phyloP scores from a whole-genome alignment of 2,888 invertebrate species.

The Pedicia rivosa region DNA sequence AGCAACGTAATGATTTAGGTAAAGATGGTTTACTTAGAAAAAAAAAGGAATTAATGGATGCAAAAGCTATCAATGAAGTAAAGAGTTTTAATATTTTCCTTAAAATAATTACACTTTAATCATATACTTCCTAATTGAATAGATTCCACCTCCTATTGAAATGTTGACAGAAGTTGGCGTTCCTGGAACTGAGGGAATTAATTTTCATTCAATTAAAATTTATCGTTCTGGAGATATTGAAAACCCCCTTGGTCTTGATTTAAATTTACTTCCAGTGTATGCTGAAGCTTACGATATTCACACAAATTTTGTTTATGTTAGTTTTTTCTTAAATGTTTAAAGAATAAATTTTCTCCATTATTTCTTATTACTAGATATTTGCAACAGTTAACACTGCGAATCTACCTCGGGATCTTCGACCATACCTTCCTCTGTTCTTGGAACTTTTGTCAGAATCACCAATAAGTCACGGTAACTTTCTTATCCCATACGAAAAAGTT shows the following conservation, averaged over 20 bases:
- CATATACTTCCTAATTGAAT: slow-evolving; percentile 15
- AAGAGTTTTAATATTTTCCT: slow-evolving; percentile 6
- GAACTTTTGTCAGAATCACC: slow-evolving; percentile 65
- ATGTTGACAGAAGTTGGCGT: slow-evolving; percentile 59
- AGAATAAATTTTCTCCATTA: slow-evolving; percentile 5
- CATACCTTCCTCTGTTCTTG: slow-evolving; percentile 58
- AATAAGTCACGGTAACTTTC: slow-evolving; percentile 30
- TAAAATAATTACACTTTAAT: neutral
- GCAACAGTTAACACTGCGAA: slow-evolving; percentile 51
- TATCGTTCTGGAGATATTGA: slow-evolving; percentile 21
- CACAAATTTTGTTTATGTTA: slow-evolving; percentile 72
- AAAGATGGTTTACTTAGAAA: slow-evolving; percentile 49
- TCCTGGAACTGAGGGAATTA: slow-evolving; percentile 54
- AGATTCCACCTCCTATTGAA: slow-evolving; percentile 53
- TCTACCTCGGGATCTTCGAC: slow-evolving; percentile 40
- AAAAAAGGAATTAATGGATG: slow-evolving; percentile 42
- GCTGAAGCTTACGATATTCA: slow-evolving; percentile 65
- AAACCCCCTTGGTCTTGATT: slow-evolving; percentile 38
- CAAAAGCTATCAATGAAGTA: slow-evolving; percentile 63
- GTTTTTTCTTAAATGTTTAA: slow-evolving; percentile 24
- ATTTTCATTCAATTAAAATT: slow-evolving; percentile 43
- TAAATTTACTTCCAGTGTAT: slow-evolving; percentile 50
- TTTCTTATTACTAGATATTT: slow-evolving; percentile 39
- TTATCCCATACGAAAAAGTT: slow-evolving; percentile 45
- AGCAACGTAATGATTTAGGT: slow-evolving; percentile 47